phyloP scores from a whole-genome alignment of 2,113 vertebrate species.

The Myrmecobius fasciatus region DNA sequence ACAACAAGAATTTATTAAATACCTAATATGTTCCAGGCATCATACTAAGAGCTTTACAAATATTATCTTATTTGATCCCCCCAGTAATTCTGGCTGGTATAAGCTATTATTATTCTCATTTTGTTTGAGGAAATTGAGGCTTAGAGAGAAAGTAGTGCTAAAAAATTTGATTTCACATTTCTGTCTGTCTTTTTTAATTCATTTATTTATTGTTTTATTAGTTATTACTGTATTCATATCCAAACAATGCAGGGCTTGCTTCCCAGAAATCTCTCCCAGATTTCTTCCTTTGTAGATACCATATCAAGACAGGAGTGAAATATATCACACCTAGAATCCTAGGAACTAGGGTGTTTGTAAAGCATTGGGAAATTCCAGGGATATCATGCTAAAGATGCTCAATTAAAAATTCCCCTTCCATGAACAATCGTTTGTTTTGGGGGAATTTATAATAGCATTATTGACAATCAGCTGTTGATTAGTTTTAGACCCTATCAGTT shows the following conservation, averaged over 20 bases:
- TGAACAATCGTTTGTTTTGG: not conserved
- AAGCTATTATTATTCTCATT: not conserved
- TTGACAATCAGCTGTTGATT: not conserved
- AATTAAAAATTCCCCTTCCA: not conserved
- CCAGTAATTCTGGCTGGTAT: not conserved
- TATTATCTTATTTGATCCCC: not conserved
- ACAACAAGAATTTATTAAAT: not conserved
- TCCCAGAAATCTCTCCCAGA: not conserved
- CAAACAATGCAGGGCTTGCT: not conserved
- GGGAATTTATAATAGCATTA: not conserved
- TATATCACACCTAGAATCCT: not conserved
- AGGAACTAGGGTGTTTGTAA: not conserved
- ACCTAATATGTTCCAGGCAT: not conserved
- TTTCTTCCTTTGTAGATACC: not conserved
- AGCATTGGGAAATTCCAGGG: not conserved
- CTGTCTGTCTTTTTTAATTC: not conserved
- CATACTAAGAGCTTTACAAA: not conserved
- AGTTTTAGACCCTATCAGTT: not conserved
- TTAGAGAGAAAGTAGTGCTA: not conserved
- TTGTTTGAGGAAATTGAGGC: not conserved
- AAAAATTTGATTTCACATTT: not conserved
- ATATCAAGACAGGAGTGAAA: not conserved
- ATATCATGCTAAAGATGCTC: not conserved
- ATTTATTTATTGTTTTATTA: not conserved
- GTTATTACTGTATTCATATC: not conserved